Conservation (phyloP, 2,113 vertebrate species). For the Heteronetta atricapilla region DNA sequence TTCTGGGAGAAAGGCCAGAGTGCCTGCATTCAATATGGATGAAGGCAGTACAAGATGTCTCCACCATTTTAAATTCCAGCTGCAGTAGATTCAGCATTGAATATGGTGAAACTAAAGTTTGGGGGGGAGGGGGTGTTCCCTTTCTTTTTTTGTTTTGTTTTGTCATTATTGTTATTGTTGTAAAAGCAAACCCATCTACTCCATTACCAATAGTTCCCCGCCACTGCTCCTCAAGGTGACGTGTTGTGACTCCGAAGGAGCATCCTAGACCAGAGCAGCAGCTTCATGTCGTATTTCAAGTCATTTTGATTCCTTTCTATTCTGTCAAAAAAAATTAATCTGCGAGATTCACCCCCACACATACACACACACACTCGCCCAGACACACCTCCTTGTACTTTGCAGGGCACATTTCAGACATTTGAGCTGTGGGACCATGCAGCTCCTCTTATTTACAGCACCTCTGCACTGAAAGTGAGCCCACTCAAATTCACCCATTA, state of each 20-base stretch:
- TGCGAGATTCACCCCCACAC: background rate
- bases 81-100: background rate
- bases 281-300: accelerated
- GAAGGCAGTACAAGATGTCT: background rate
- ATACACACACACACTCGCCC: no score
- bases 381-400: background rate
- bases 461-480: accelerated
- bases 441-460: background rate
- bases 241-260: background rate
- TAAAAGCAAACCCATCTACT: background rate
- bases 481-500: background rate
- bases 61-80: background rate
- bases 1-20: background rate
- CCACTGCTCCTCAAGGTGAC: background rate
- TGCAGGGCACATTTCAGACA: background rate
- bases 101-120: background rate
- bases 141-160: no score
- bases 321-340: background rate
- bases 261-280: background rate
- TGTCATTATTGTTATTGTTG: no score
- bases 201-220: background rate
- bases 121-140: no score
- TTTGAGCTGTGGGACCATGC: background rate
- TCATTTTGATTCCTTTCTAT: background rate
- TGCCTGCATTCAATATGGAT: background rate